Evolutionary conservation across 2,888 invertebrate species (phyloP), one percentile per base, ranked within the genome.

Genomic region (Tetranychus truncatus): DNA sequence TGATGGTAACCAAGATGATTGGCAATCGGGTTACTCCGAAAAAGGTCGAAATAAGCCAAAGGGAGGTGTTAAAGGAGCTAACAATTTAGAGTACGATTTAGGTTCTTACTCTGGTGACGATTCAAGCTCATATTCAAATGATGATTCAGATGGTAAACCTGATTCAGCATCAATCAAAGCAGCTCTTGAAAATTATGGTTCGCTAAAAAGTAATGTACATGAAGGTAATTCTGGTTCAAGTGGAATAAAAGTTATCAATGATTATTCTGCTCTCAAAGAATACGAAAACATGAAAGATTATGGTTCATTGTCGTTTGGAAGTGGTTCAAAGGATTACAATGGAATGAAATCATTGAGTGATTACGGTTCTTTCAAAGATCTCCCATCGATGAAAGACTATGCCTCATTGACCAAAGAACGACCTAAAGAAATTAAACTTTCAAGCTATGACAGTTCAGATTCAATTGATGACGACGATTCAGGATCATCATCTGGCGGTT

Each of bases 391-490:
- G 20, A 69, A 69, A 21, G 69, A 69, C 11, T 69, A 69, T 24
- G 21, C 69, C 8, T 24, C 21, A 24, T 20, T 24, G 20, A 20
- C 11, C 69, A 69, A 69, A 15, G 69, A 69, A 11, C 20, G 20
- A 9, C 69, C 69, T 5, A 69, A 69, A 20, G 20, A 69, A 24
- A 20, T 69, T 20, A 21, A 6, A 6, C 20, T 21, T 24, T 66
- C 7, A 7, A 8, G 20, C 7, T 69, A 20, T 21, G 21, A 69
- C 20, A 21, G 34, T 21, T 69, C 69, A 24, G 69, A 69, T 69
- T 69, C 69, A n/a, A 18, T 69, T 24, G 69, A 69, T 11, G 69
- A 69, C 11, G n/a, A 69, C 7, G 55, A 55, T 55, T 55, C 55
- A 8, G 55, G 55, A 7, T 55, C 55, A 7, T 55, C 55, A 7